Evolutionary conservation across 2,113 vertebrate genomes (phyloP).

Genomic region (Ceyx margarethae): DNA sequence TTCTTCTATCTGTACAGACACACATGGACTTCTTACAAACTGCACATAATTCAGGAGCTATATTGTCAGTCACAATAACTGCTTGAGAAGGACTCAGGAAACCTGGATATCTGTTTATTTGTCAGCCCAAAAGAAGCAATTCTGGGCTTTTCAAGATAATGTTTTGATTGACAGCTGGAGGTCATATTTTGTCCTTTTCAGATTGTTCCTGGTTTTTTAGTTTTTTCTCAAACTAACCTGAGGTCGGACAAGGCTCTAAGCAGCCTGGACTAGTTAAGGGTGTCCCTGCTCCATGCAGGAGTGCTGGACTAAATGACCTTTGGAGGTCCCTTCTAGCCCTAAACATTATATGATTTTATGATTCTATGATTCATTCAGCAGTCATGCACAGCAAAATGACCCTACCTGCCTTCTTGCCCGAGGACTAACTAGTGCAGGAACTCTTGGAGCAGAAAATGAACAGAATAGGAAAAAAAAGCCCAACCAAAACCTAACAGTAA

Average conservation of each 20-base stretch:
- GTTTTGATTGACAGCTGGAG: neutral
- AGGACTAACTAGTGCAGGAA: neutral
- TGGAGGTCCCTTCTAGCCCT: no score
- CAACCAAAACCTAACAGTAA: neutral
- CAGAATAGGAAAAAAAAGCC: neutral
- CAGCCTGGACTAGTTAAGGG: no score
- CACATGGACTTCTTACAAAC: neutral
- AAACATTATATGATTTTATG: no score
- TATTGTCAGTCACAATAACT: neutral
- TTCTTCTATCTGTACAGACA: neutral
- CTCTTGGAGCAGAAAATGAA: neutral
- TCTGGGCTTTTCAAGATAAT: no score
- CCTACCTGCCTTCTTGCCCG: no score
- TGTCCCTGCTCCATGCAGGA: no score
- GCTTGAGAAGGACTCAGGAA: neutral
- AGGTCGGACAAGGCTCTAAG: no score
- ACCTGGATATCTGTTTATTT: neutral
- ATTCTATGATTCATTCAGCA: neutral
- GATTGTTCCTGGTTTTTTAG: no score
- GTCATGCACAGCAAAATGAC: neutral
- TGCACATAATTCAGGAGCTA: neutral
- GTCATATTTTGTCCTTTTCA: neutral
- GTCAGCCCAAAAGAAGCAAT: neutral
- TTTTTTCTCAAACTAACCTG: neutral
- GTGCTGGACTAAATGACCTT: no score